Conservation (phyloP, 2,113 vertebrate species). For the Tachuris rubrigastra region DNA sequence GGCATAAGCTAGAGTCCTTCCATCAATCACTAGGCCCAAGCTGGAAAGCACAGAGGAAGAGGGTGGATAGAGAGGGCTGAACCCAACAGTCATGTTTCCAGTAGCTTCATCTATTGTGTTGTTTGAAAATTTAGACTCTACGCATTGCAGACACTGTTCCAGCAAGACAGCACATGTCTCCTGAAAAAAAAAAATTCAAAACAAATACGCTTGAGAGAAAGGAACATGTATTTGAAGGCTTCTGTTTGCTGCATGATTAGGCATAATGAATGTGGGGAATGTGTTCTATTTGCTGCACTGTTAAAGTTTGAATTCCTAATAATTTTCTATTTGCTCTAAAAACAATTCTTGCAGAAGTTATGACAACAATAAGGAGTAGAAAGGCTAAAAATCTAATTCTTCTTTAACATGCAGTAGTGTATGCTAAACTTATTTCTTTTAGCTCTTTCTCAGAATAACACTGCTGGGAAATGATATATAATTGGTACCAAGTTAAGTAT, state of each 20-base stretch:
- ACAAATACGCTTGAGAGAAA: constrained; percentile 14
- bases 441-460: constrained; percentile 6
- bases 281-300: neutral
- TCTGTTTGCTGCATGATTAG: neutral
- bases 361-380: neutral
- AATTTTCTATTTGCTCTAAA: neutral
- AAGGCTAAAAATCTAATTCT: constrained; percentile 3
- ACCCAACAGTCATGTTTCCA: constrained; percentile 64
- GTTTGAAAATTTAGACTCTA: constrained; percentile 83
- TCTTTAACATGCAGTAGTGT: constrained; percentile 3
- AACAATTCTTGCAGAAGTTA: neutral
- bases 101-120: constrained; percentile 55
- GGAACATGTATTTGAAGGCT: neutral
- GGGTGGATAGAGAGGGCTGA: constrained; percentile 65
- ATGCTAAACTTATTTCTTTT: constrained; percentile 10
- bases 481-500: constrained; percentile 6
- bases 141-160: constrained; percentile 87
- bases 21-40: constrained; percentile 91
- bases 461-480: neutral
- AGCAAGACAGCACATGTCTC: constrained; percentile 88
- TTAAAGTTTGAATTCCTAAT: neutral
- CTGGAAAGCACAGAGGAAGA: constrained; percentile 69
- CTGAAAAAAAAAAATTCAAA: constrained; percentile 72
- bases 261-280: neutral
- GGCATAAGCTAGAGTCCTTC: constrained; percentile 90